Base-by-base conservation (phyloP, 2,888 invertebrate genomes). In the Drosophila koepferae region DNA sequence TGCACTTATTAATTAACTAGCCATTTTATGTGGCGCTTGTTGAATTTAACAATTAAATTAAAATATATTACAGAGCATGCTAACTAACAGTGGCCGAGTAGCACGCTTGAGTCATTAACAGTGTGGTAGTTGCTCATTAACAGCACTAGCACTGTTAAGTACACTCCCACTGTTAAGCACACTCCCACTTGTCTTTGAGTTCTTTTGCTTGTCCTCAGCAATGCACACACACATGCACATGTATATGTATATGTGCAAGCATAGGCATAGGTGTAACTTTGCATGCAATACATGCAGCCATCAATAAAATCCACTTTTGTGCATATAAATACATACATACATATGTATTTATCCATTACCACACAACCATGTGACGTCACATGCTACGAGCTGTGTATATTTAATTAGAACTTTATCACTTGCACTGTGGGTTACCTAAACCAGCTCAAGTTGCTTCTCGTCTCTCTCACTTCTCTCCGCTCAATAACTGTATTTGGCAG, bases 1-100 rank as follows among this genome's bases (percentile, higher is more conserved):
- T 73, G 63, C 51, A 62, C 64, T 63, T 74, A 60, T 69, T 69
- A 69, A 79, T 78, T 74, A 78, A 77, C 74, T 65, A 46, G 46
- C 54, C 31, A 63, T 46, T 55, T 46, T 8, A 55, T 28, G 40
- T 28, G 61, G 23, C 44, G 9, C n/a, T 43, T 41, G 38, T n/a
- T 34, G 10, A 23, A 10, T 48, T 62, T 10, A 60, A 46, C 38
- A 38, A 20, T 20, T 31, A 46, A 60, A 23, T 31, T 14, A 28
- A 7, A 7, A 8, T 14, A 3, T n/a, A 36, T 28, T 28, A 28
- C 38, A 55, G 55, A 16, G 23, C 0, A 16, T 14, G n/a, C n/a
- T 12, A 40, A 28, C 2, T 40, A 40, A 10, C 10, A 55, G 53
- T 36, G 2, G 34, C 5, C 9, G n/a, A 49, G 9, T 34, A 34